These are phyloP conservation scores for Rhagophthalmus giganteus DNA, from an alignment of 2,888 invertebrate genomes.

Conservation along the genomic window DNA sequence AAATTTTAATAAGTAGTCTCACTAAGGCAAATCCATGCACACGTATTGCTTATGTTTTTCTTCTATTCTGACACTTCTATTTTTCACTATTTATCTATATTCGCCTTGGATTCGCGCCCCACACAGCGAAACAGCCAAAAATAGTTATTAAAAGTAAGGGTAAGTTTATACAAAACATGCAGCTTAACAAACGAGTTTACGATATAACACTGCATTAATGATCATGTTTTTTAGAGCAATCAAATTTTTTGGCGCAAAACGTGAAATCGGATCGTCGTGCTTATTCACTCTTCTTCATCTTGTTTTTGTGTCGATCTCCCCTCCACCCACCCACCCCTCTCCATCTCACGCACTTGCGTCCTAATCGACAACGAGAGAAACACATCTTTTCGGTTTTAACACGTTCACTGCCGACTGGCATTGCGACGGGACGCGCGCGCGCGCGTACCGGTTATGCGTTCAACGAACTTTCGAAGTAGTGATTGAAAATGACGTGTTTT, in stretches of 20 bases:
- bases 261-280: conserved; percentile 14
- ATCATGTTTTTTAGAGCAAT: conserved; percentile 35
- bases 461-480: too few relatives aligned
- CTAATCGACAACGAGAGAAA: too few relatives aligned
- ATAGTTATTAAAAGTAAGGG: conserved; percentile 58
- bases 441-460: too few relatives aligned
- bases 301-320: too few relatives aligned
- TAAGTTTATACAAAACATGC: conserved; percentile 57
- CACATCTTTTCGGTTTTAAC: too few relatives aligned
- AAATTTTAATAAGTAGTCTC: conserved; percentile 36
- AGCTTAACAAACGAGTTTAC: conserved; percentile 53
- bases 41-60: conserved; percentile 56
- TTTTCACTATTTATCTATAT: conserved; percentile 59
- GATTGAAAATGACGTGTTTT: too few relatives aligned
- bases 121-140: conserved; percentile 59
- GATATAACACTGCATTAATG: conserved; percentile 48
- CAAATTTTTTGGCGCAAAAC: conserved; percentile 22
- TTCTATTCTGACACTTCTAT: conserved; percentile 59
- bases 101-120: conserved; percentile 57
- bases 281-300: conserved; percentile 28
- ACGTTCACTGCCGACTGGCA: too few relatives aligned
- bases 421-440: too few relatives aligned
- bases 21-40: conserved; percentile 52
- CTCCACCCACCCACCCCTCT: too few relatives aligned
- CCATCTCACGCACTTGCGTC: too few relatives aligned